Evolutionary conservation across 2,113 vertebrate genomes (phyloP).

Genomic region (Callaeas wilsoni): DNA sequence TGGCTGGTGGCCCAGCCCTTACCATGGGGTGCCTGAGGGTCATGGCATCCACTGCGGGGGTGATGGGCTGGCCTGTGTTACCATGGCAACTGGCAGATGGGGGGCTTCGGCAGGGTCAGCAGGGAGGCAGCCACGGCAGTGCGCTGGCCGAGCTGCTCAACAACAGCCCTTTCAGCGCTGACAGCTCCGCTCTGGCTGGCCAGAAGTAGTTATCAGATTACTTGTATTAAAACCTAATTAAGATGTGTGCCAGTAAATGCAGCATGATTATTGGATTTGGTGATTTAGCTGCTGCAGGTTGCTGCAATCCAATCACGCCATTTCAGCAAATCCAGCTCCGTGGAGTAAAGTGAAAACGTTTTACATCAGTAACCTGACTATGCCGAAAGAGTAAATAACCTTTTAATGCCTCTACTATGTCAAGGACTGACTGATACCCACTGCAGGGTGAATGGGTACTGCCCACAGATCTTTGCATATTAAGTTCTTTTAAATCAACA

Average conservation of each 20-base stretch:
- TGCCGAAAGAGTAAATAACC: background rate
- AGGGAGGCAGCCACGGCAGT: conserved; percentile 60
- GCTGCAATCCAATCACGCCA: conserved; percentile 69
- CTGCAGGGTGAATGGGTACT: background rate
- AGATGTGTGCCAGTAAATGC: conserved; percentile 85
- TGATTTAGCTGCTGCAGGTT: conserved; percentile 79
- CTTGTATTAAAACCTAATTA: conserved; percentile 94
- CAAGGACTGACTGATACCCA: background rate
- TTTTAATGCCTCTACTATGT: background rate
- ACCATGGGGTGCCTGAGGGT: background rate
- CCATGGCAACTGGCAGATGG: conserved; percentile 86
- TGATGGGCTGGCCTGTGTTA: conserved; percentile 66
- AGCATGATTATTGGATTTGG: conserved; percentile 86
- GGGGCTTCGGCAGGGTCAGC: conserved; percentile 85
- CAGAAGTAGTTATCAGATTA: conserved; percentile 80
- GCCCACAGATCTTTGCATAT: background rate
- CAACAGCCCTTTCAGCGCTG: conserved; percentile 65
- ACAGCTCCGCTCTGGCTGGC: conserved; percentile 70
- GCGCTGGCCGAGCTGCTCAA: conserved; percentile 43
- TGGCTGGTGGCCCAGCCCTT: background rate
- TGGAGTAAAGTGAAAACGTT: background rate
- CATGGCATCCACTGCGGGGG: conserved; percentile 12
- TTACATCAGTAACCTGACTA: background rate
- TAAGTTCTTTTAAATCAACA: background rate
- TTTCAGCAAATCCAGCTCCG: conserved; percentile 51